Conservation (phyloP, 2,797 vertebrate genomes). For the Coregonus suidteri region DNA sequence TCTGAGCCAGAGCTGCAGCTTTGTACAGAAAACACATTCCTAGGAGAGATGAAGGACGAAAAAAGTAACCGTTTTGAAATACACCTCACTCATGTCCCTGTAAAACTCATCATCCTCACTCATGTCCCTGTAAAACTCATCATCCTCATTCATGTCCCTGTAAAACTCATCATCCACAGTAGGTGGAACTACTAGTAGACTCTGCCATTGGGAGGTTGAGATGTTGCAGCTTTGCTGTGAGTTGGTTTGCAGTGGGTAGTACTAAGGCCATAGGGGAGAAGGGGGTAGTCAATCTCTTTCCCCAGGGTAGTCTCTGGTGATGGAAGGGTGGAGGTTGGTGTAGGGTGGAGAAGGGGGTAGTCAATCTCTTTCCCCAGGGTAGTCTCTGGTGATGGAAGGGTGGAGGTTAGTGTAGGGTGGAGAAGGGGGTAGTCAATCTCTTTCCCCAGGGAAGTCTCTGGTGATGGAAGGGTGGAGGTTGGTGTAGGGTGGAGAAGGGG, state of each 20-base stretch:
- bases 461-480: too few relatives aligned
- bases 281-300: background rate
- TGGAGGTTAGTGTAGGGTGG: background rate
- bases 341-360: too few relatives aligned
- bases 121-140: too few relatives aligned
- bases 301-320: too few relatives aligned
- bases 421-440: background rate
- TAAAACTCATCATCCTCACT: constrained; percentile 1
- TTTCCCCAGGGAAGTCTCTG: too few relatives aligned
- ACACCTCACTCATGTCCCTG: constrained; percentile 42
- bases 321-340: too few relatives aligned
- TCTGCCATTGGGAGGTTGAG: constrained; percentile 37
- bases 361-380: too few relatives aligned
- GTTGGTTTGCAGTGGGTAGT: constrained; percentile 46
- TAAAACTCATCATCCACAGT: constrained; percentile 8
- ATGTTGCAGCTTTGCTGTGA: constrained; percentile 47
- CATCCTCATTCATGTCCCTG: constrained; percentile 35
- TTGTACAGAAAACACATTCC: constrained; percentile 42
- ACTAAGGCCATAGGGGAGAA: constrained; percentile 63
- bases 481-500: too few relatives aligned
- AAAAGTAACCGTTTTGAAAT: constrained; percentile 49
- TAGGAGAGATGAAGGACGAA: constrained; percentile 24
- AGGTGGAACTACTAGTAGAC: background rate
- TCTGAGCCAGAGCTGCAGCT: constrained; percentile 37
- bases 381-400: too few relatives aligned